These are phyloP conservation scores for Loriculus beryllinus DNA, from an alignment of 2,797 vertebrate genomes.

Conservation along the genomic window DNA sequence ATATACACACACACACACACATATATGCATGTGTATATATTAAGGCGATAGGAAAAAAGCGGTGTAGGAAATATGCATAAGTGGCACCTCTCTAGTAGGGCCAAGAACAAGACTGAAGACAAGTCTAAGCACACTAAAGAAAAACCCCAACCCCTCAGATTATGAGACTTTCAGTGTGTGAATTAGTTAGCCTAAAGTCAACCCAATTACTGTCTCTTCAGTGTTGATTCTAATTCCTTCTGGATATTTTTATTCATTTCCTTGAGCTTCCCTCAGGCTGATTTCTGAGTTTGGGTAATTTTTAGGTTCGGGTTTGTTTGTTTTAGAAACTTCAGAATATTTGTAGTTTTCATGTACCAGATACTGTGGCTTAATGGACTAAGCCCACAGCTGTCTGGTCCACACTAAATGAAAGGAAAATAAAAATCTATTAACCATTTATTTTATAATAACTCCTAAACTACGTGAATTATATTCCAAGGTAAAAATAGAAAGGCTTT, in stretches of 20 bases:
- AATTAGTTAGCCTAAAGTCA: slow-evolving; percentile 43
- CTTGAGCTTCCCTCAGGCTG: slow-evolving; percentile 43
- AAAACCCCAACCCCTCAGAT: neutral
- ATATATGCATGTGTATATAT: neutral
- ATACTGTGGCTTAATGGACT: neutral
- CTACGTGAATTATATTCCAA: neutral
- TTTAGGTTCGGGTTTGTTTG: slow-evolving; percentile 25
- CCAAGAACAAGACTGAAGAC: neutral
- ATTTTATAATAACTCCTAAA: neutral
- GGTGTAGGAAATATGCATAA: neutral
- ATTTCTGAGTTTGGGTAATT: slow-evolving; percentile 29
- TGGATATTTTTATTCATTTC: slow-evolving; percentile 46
- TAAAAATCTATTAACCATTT: neutral
- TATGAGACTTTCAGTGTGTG: neutral
- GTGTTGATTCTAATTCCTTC: slow-evolving; percentile 33
- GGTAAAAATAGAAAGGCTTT: slow-evolving; percentile 18
- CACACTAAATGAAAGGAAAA: neutral
- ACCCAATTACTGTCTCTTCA: slow-evolving; percentile 24
- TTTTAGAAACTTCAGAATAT: slow-evolving; percentile 22
- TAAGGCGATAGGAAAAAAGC: neutral
- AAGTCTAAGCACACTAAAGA: neutral
- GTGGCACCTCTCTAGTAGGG: neutral
- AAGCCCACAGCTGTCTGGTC: neutral
- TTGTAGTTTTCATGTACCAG: neutral
- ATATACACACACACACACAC: neutral